Percentiles rank a stretch among this genome's conserved stretches.
Conservation (phyloP, 1,140 invertebrate genomes). For the Lysiphlebus fabarum region DNA sequence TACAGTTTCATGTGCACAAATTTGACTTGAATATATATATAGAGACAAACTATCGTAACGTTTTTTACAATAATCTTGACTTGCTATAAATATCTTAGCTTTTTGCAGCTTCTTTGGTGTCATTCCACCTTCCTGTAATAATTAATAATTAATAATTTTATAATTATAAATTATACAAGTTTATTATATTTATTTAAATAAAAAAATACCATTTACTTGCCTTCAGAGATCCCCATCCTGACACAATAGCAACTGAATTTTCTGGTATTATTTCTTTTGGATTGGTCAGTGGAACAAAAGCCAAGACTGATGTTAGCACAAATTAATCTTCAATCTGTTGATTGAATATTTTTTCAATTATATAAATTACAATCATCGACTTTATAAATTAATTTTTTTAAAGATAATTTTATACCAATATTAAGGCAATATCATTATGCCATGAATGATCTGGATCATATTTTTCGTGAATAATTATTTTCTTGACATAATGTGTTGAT, state of each 20-base stretch:
- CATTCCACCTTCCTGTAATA: constrained; percentile 25
- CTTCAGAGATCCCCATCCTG: constrained; percentile 32
- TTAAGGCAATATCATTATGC: constrained; percentile 25
- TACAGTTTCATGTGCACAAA: constrained; percentile 30
- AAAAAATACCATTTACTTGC: constrained; percentile 24
- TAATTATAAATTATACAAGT: no score
- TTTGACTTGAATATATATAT: constrained; percentile 22
- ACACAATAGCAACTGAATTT: constrained; percentile 21
- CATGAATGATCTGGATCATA: constrained; percentile 22
- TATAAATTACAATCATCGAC: no score
- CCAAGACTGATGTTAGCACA: not conserved
- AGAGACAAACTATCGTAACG: not conserved
- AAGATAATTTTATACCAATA: not conserved
- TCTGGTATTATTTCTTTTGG: constrained; percentile 8
- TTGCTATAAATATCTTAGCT: constrained; percentile 21
- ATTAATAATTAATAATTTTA: no score
- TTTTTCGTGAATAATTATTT: constrained; percentile 20
- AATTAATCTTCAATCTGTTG: constrained; percentile 22
- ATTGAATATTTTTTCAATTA: no score
- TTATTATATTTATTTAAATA: no score
- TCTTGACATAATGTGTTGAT: constrained; percentile 5
- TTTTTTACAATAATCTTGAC: constrained; percentile 22
- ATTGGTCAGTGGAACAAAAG: constrained; percentile 21
- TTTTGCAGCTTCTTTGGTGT: constrained; percentile 15
- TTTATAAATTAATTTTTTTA: no score